Conservation (phyloP, 2,113 vertebrate species). For the Oryzias melastigma region DNA sequence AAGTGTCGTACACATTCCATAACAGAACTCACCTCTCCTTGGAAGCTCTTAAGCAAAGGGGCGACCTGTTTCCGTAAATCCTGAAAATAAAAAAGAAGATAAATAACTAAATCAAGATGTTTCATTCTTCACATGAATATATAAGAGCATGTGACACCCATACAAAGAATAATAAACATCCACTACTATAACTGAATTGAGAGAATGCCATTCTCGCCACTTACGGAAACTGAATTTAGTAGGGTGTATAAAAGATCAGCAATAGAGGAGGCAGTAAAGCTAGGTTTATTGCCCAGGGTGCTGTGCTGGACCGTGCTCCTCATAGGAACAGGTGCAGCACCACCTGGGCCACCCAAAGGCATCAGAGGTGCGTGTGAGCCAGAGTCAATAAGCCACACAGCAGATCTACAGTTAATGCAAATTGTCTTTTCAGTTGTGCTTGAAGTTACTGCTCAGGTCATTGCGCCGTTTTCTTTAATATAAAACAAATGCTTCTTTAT, state of each 20-base stretch:
- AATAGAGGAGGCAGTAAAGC: slow-evolving; percentile 24
- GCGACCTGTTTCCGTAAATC: slow-evolving; percentile 98
- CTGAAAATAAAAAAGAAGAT: slow-evolving; percentile 69
- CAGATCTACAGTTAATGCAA: slow-evolving; percentile 57
- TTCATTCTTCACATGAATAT: too few species aligned
- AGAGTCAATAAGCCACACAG: slow-evolving; percentile 31
- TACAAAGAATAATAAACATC: too few species aligned
- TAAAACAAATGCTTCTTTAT: slow-evolving; percentile 49
- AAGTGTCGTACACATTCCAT: slow-evolving; percentile 16
- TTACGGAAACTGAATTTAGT: slow-evolving; percentile 32
- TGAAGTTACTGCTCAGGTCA: too few species aligned
- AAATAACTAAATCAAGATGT: slow-evolving; percentile 11
- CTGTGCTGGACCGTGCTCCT: slow-evolving; percentile 42
- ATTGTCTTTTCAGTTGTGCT: slow-evolving; percentile 10
- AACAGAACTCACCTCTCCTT: slow-evolving; percentile 92
- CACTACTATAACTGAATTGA: background rate
- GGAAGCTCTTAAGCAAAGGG: slow-evolving; percentile 98
- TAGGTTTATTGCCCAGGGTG: slow-evolving; percentile 60
- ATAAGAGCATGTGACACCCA: too few species aligned
- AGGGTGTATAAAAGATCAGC: slow-evolving; percentile 47
- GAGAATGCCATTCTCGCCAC: slow-evolving; percentile 5
- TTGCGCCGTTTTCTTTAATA: slow-evolving; percentile 3
- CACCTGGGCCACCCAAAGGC: slow-evolving; percentile 76
- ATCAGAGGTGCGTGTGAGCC: slow-evolving; percentile 39
- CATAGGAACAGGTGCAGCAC: slow-evolving; percentile 72